Percentiles rank a stretch among this genome's conserved stretches.
Evolutionary conservation across 2,113 vertebrate species (phyloP).

Genomic region (Ameiurus melas): DNA sequence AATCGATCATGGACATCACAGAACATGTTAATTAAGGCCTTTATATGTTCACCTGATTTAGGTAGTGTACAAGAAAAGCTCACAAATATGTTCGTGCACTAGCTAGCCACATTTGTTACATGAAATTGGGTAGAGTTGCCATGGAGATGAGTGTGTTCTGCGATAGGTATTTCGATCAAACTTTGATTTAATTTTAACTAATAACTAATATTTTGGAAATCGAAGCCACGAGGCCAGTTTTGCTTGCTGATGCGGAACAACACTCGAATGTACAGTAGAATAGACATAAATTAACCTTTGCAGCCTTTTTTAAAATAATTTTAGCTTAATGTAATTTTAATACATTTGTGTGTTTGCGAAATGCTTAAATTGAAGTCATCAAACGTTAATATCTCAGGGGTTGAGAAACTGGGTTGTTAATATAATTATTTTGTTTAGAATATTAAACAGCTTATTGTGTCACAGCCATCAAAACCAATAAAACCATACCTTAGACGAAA

Average conservation of each 20-base stretch:
- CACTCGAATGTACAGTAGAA: not conserved
- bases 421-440: not conserved
- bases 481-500: not conserved
- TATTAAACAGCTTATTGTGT: constrained; percentile 19
- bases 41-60: not conserved
- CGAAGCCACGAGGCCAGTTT: not conserved
- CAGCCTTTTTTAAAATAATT: not conserved
- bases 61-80: not conserved
- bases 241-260: not conserved
- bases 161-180: not conserved
- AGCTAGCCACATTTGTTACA: not conserved
- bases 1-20: too few relatives aligned
- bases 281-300: not conserved
- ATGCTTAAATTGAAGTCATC: not conserved
- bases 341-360: not conserved
- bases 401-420: not conserved
- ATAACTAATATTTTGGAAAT: not conserved
- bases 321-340: not conserved
- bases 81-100: not conserved
- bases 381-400: not conserved
- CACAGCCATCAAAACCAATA: constrained; percentile 7
- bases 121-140: not conserved
- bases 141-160: not conserved
- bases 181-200: not conserved
- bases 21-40: too few relatives aligned